Evolutionary conservation across 2,888 invertebrate species (phyloP).

Genomic region (Lasioglossum villosulum): DNA sequence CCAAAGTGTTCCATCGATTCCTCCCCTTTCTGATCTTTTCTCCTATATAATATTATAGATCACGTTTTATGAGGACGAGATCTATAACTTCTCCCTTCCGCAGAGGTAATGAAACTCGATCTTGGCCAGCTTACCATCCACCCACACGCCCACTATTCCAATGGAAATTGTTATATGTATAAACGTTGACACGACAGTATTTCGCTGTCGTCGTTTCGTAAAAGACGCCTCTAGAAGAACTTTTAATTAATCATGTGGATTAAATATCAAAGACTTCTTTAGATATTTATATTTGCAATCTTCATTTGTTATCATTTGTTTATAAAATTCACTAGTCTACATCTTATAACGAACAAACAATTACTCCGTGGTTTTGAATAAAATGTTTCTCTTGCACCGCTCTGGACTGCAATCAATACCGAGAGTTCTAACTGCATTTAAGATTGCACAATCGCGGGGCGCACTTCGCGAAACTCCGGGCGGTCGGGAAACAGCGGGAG

Average conservation of each 20-base stretch:
- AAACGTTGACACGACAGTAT: not conserved
- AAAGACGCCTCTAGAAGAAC: not conserved
- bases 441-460: not conserved
- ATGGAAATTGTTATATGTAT: not conserved
- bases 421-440: not conserved
- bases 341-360: not conserved
- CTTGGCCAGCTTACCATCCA: not conserved
- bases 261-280: not conserved
- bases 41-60: conserved; percentile 46
- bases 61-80: conserved; percentile 39
- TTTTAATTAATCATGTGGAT: not conserved
- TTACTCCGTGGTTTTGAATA: not conserved
- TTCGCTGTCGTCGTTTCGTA: not conserved
- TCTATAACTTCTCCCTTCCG: not conserved
- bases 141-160: too few species aligned
- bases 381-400: not conserved
- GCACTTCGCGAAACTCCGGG: not conserved
- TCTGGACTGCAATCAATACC: not conserved
- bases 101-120: not conserved
- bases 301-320: too few species aligned
- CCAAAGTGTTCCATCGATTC: conserved; percentile 58
- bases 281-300: too few species aligned
- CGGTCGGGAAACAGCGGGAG: not conserved
- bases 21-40: conserved; percentile 33
- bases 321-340: not conserved